Evolutionary conservation across 2,113 vertebrate species (phyloP).

Genomic region (Ifrita kowaldi): DNA sequence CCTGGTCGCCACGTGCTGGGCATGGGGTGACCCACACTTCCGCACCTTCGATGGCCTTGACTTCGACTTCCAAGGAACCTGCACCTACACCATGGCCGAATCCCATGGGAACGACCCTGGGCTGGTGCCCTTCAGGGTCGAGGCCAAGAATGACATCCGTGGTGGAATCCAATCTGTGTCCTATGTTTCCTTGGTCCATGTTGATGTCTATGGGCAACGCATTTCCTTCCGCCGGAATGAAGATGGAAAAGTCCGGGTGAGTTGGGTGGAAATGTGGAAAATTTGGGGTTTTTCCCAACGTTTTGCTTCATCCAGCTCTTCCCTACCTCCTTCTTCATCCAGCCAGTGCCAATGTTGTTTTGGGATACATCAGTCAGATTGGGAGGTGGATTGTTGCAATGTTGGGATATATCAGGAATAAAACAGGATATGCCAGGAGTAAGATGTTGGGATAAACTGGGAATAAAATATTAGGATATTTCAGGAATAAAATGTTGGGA

Average conservation of each 20-base stretch:
- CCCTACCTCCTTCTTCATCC: neutral
- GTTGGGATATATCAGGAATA: neutral
- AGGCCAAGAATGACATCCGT: slow-evolving; percentile 78
- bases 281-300: neutral
- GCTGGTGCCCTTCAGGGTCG: slow-evolving; percentile 76
- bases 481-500: neutral
- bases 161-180: slow-evolving; percentile 70
- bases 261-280: neutral
- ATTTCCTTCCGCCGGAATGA: slow-evolving; percentile 73
- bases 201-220: slow-evolving; percentile 63
- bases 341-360: neutral
- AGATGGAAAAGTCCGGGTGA: slow-evolving; percentile 75
- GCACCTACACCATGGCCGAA: slow-evolving; percentile 72
- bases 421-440: neutral
- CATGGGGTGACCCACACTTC: slow-evolving; percentile 77
- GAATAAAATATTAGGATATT: neutral
- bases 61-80: slow-evolving; percentile 78
- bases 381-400: neutral
- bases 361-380: neutral
- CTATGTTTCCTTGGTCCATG: slow-evolving; percentile 64
- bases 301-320: neutral
- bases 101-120: slow-evolving; percentile 45
- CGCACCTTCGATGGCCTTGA: slow-evolving; percentile 66
- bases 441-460: neutral
- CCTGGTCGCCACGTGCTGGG: slow-evolving; percentile 63